Evolutionary conservation across 2,888 invertebrate genomes (phyloP).

Genomic region (Dasypolia templi): DNA sequence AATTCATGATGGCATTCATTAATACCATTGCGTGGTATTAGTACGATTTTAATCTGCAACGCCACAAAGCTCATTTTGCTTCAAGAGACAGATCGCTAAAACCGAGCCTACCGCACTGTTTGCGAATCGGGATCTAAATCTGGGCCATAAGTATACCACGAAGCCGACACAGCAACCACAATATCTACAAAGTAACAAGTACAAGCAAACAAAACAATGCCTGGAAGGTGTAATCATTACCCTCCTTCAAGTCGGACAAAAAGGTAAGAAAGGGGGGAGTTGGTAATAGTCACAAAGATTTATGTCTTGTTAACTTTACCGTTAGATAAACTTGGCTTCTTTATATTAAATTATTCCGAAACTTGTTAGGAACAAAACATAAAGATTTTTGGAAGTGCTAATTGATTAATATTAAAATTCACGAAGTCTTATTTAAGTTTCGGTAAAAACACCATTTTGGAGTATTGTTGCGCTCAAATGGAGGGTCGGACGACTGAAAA

Average conservation of each 20-base stretch:
- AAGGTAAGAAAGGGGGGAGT: slow-evolving; percentile 63
- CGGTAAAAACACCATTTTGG: slow-evolving; percentile 45
- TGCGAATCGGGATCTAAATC: slow-evolving; percentile 43
- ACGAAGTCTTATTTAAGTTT: slow-evolving; percentile 64
- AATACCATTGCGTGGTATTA: neutral
- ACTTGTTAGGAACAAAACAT: slow-evolving; percentile 75
- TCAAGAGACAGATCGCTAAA: slow-evolving; percentile 33
- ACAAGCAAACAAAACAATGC: slow-evolving; percentile 57
- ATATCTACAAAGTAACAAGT: slow-evolving; percentile 52
- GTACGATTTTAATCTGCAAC: slow-evolving; percentile 1
- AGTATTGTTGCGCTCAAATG: slow-evolving; percentile 44
- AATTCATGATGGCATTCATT: neutral
- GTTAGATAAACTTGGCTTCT: slow-evolving; percentile 82
- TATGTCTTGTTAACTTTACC: slow-evolving; percentile 80
- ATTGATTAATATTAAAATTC: slow-evolving; percentile 83
- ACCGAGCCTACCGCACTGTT: slow-evolving; percentile 43
- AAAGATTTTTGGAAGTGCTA: slow-evolving; percentile 77
- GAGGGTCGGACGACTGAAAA: slow-evolving; percentile 15
- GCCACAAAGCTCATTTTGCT: neutral
- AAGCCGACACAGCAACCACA: slow-evolving; percentile 48
- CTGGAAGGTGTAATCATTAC: slow-evolving; percentile 59
- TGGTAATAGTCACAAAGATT: slow-evolving; percentile 81
- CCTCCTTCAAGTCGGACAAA: slow-evolving; percentile 58
- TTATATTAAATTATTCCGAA: slow-evolving; percentile 85
- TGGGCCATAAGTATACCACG: slow-evolving; percentile 43